phyloP scores from a whole-genome alignment of 2,113 vertebrate species.

The Macrotus californicus region DNA sequence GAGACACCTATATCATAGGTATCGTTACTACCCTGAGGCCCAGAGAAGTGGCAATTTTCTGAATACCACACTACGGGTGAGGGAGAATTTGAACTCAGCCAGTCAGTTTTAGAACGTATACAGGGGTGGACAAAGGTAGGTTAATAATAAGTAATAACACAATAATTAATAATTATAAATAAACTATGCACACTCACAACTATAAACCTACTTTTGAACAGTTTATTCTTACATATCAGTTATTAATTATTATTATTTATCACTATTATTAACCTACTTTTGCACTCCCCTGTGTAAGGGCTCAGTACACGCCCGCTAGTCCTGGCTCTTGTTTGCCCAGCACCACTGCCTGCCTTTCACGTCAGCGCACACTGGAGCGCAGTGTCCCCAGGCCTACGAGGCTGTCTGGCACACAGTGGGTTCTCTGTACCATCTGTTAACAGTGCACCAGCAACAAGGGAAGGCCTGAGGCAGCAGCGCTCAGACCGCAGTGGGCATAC shows the following conservation, averaged over 20 bases:
- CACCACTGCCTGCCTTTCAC: background rate
- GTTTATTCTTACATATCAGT: too few species aligned
- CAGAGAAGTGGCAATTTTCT: background rate
- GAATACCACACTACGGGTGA: background rate
- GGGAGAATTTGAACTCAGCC: background rate
- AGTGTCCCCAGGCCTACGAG: background rate
- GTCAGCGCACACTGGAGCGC: too few species aligned
- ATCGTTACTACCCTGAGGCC: background rate
- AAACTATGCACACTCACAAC: too few species aligned
- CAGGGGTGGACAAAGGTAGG: too few species aligned
- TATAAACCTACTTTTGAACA: too few species aligned
- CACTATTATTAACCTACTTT: too few species aligned
- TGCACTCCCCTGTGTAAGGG: background rate
- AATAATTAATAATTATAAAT: too few species aligned
- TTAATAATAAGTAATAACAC: too few species aligned
- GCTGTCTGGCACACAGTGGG: rapidly evolving
- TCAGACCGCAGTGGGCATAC: too few species aligned
- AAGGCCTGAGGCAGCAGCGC: background rate
- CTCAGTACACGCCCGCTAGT: background rate
- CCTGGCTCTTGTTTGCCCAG: rapidly evolving
- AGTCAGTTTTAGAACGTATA: background rate
- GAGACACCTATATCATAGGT: background rate
- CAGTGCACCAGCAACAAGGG: background rate
- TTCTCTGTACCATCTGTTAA: background rate
- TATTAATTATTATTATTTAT: too few species aligned